Base-by-base conservation (phyloP, 2,888 invertebrate genomes). In the Rhagophthalmus giganteus region DNA sequence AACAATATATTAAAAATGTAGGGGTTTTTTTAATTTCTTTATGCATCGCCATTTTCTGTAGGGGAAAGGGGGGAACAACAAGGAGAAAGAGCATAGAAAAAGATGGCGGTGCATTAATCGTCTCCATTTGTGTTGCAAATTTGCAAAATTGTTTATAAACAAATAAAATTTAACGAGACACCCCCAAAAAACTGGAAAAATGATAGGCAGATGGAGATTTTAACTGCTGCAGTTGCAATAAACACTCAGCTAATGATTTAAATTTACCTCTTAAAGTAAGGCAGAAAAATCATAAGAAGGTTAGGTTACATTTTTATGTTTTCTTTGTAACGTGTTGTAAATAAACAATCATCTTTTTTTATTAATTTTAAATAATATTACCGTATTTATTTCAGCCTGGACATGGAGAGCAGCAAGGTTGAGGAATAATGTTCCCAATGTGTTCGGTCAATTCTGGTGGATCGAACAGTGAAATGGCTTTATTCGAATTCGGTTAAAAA, bases 401-500 rank as follows among this genome's bases (percentile, higher is more conserved):
- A 8, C 49, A 64, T 63, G 64, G 55, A 55, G 54, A 55, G 50
- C 52, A 48, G 45, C 41, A 50, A 49, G 47, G 41, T 55, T 58
- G 58, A 60, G 42, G 64, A 66, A 71, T 70, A 69, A 71, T 71
- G 71, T 65, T 62, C 54, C 59, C 54, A 39, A 56, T 50, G 49
- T 50, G 58, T 56, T 48, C 60, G 56, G 58, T 57, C 55, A 57
- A 61, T 49, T 61, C 62, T 47, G 58, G 65, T 60, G 63, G 63
- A 40, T 65, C 66, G 65, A 70, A 69, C 68, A 71, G 69, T 63
- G 73, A 69, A 67, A 76, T 75, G 76, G 75, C 75, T 62, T 63
- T 76, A 62, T 76, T 76, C 60, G 76, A 76, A 64, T 76, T 75
- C 59, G 76, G 76, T 54, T 76, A 74, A 68, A 37, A 24, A 24